Percentiles rank a stretch among this genome's conserved stretches.
Conservation (phyloP, 2,113 vertebrate genomes). For the Lathamus discolor region DNA sequence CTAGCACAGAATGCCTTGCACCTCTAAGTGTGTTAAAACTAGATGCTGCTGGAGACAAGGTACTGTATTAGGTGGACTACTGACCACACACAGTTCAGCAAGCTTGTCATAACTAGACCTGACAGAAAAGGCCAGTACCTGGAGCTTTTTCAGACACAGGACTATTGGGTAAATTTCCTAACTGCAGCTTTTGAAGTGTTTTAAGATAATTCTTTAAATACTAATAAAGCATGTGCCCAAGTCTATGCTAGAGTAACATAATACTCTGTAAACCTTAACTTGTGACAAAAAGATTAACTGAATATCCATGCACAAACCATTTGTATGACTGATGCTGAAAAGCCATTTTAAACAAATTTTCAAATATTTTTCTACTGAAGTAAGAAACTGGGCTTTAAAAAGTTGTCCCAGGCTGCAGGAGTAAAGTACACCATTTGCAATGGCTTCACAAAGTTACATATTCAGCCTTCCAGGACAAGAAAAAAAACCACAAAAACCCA, state of each 20-base stretch:
- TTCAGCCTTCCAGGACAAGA: neutral
- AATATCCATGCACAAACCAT: neutral
- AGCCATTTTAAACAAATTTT: neutral
- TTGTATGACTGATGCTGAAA: neutral
- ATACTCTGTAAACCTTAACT: neutral
- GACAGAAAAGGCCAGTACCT: neutral
- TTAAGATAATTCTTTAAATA: neutral
- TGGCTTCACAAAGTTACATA: neutral
- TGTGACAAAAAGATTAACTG: neutral
- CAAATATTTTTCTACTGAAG: neutral
- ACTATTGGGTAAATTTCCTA: neutral
- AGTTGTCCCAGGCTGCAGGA: neutral
- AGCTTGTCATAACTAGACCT: neutral
- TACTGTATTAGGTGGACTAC: neutral
- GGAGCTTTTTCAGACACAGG: neutral
- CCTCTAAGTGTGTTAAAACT: neutral
- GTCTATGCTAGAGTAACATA: neutral
- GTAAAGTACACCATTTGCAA: neutral
- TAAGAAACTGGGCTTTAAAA: neutral
- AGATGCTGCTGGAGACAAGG: neutral
- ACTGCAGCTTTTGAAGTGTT: neutral
- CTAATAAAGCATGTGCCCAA: neutral
- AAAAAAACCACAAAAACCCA: fast-evolving
- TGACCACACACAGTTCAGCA: neutral
- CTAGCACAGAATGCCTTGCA: neutral